Conservation (phyloP, 1,140 invertebrate genomes). For the Charaxes varanes region DNA sequence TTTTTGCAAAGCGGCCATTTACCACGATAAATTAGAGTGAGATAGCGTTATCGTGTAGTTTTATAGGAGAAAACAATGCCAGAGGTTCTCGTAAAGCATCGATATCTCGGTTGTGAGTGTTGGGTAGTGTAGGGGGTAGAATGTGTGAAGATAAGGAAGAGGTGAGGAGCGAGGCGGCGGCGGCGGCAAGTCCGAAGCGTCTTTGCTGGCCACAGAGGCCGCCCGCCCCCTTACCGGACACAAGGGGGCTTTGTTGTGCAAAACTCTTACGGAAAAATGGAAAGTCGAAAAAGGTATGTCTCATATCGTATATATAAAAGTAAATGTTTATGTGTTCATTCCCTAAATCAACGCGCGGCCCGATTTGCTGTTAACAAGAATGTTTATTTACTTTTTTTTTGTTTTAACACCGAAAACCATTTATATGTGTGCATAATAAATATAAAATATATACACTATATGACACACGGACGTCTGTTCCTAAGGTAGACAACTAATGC, state of each 20-base stretch:
- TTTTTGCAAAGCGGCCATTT: conserved; percentile 31
- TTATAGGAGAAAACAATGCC: conserved; percentile 59
- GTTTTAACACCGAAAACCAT: no score
- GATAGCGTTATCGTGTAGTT: conserved; percentile 54
- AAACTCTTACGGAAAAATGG: conserved; percentile 63
- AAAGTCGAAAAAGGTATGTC: conserved; percentile 65
- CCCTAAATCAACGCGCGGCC: no score
- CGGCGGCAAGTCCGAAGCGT: conserved; percentile 43
- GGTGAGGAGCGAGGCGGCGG: conserved; percentile 49
- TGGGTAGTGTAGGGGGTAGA: conserved; percentile 37
- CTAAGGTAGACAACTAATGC: no score
- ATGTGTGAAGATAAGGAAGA: conserved; percentile 70
- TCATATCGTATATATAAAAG: no score
- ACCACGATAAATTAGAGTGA: conserved; percentile 42
- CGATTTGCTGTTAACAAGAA: no score
- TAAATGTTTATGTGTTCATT: no score
- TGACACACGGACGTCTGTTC: no score
- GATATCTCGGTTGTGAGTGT: conserved; percentile 62
- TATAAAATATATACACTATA: no score
- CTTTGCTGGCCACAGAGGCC: conserved; percentile 56
- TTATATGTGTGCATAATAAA: no score
- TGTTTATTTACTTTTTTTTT: no score
- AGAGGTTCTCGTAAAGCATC: conserved; percentile 61
- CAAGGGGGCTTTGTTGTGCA: conserved; percentile 64
- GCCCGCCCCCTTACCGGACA: conserved; percentile 57